Conservation (phyloP, 1,140 invertebrate species). For the Saxidomus purpurata region DNA sequence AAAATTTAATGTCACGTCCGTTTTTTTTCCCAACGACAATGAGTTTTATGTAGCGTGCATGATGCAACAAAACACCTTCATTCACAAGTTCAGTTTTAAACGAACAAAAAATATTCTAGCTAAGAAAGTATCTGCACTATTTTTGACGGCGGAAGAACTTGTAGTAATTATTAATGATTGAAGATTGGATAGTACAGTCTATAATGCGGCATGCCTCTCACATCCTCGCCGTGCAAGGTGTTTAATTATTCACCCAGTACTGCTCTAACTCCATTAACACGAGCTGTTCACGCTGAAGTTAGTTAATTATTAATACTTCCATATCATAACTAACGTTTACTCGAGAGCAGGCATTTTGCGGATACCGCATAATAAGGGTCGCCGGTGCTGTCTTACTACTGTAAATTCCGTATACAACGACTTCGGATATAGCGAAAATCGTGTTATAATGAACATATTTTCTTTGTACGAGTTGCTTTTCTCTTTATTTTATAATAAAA, state of each 20-base stretch:
- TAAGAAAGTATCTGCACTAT: background rate
- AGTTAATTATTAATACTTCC: conserved; percentile 43
- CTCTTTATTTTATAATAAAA: too few relatives aligned
- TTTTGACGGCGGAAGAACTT: background rate
- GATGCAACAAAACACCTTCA: too few relatives aligned
- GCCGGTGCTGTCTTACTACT: too few relatives aligned
- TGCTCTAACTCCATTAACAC: conserved; percentile 37
- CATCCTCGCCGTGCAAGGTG: conserved; percentile 11
- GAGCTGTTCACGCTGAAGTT: conserved; percentile 34
- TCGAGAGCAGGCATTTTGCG: background rate
- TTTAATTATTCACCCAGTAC: conserved; percentile 58
- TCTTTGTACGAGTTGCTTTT: too few relatives aligned
- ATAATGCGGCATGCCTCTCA: conserved; percentile 18
- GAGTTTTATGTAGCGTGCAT: too few relatives aligned
- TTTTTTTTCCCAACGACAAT: too few relatives aligned
- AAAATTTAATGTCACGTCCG: too few relatives aligned
- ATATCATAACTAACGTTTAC: conserved; percentile 51
- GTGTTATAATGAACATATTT: too few relatives aligned
- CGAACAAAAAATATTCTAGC: background rate
- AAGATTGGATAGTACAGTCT: background rate
- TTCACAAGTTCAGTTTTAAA: background rate
- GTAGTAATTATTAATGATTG: conserved; percentile 27
- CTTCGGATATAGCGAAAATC: too few relatives aligned
- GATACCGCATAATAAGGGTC: background rate
- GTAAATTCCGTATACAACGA: too few relatives aligned